Base-by-base conservation (phyloP, 2,797 vertebrate species). In the Orestias chungarensis region DNA sequence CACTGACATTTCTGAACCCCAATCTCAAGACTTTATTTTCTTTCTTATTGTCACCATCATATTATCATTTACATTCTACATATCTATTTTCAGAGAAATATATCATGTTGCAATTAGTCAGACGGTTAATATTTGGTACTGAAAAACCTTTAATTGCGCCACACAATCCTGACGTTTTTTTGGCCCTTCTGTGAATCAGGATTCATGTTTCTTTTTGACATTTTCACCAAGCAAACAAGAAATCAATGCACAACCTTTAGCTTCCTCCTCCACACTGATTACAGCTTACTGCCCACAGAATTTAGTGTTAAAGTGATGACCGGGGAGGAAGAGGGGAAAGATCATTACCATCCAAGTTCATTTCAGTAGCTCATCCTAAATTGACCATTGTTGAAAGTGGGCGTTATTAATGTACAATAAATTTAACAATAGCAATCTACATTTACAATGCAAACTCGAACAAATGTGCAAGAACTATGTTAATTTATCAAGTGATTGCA, bases 251-350 rank as follows among this genome's bases (percentile, higher is more conserved):
- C 73, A 90, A 71, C 85, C 84, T 64, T 59, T 78, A 72, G 69
- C 79, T 79, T 85, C 76, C 88, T 86, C 85, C 88, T 87, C 72
- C 82, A 75, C 82, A 84, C 86, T 91, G 92, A 94, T 93, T 93
- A 92, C 88, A 82, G 84, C 77, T 83, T 59, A 71, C 81, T 66
- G 85, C 83, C 83, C 74, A 73, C 59, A 82, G 73, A 88, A 89
- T 87, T 81, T 86, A 75, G 83, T 74, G 87, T 86, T 80, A 80
- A 69, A 67, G 76, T 76, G 76, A 83, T 38, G 66, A 78, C 71
- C 70, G 66, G 78, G 71, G 71, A 71, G 44, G 55, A 66, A 75
- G 38, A 61, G 55, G 70, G 77, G 54, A 73, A 87, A 91, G n/a
- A 88, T 89, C 88, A 83, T 90, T 91, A 92, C 62, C 79, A 73